Percentiles rank a stretch among this genome's conserved stretches.
Evolutionary conservation across 1,140 invertebrate species (phyloP).

Genomic region (Lerema accius): DNA sequence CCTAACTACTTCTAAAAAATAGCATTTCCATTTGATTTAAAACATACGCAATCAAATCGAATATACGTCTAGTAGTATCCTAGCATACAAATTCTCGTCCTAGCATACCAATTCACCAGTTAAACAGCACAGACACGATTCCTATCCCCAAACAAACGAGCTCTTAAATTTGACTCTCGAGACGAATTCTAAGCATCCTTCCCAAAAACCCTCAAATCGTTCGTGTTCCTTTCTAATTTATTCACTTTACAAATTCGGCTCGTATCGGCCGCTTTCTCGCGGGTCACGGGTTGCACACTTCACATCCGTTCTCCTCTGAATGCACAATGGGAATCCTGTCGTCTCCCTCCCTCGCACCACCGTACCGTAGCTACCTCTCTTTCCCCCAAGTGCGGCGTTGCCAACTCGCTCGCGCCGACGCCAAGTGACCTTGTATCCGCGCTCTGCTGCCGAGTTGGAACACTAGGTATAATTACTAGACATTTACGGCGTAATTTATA

Average conservation of each 20-base stretch:
- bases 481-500: slow-evolving; percentile 53
- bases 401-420: slow-evolving; percentile 47
- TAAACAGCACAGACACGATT: neutral
- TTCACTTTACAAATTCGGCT: slow-evolving; percentile 67
- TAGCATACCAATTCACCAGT: no score
- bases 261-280: slow-evolving; percentile 68
- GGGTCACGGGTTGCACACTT: slow-evolving; percentile 69
- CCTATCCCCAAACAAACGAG: neutral
- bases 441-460: slow-evolving; percentile 50
- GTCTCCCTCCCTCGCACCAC: slow-evolving; percentile 48
- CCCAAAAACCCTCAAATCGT: slow-evolving; percentile 15
- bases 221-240: slow-evolving; percentile 60
- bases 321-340: slow-evolving; percentile 62
- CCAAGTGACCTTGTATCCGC: slow-evolving; percentile 65
- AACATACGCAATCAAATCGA: no score
- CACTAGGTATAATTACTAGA: slow-evolving; percentile 59
- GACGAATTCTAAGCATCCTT: slow-evolving; percentile 23
- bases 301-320: slow-evolving; percentile 74
- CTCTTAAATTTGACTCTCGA: neutral
- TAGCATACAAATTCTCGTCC: no score
- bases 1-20: no score
- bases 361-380: slow-evolving; percentile 38
- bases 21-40: no score
- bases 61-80: no score
- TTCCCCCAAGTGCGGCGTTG: slow-evolving; percentile 61